Base-by-base conservation (phyloP, 2,888 invertebrate genomes). In the Alloscopus bannaensis region DNA sequence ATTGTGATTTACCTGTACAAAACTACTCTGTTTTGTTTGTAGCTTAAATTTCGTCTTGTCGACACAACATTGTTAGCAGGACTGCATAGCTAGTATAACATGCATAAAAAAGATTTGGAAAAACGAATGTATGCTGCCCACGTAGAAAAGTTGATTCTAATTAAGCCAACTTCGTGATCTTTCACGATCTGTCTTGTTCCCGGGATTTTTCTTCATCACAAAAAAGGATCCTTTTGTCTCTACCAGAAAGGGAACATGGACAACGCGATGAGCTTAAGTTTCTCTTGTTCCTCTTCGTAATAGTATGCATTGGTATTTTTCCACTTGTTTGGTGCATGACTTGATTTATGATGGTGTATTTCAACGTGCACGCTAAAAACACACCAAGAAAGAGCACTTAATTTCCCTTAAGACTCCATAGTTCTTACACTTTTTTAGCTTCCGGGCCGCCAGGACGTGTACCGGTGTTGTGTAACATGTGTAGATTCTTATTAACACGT, bases 151-250 rank as follows among this genome's bases (percentile, higher is more conserved):
- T 75, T 75, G 65, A 75, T 75, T 75, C 75, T 75, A 75, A 75
- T 75, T 75, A 75, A 75, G 75, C 66, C 75, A 75, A 66, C 66
- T 75, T 75, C 75, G 75, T 75, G 75, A 75, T 75, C 75, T 66
- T 66, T 75, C 75, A 66, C 59, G 66, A 59, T 66, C 75, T 75
- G 75, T 75, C 75, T 75, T 75, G 73, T 65, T 75, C 47, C 47
- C 75, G 47, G 42, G 64, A 64, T 64, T 65, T 73, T 65, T 69
- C n/a, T 73, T 59, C 31, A 8, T 26, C 59, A 18, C 36, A 28
- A 20, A 52, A 52, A 52, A 36, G 60, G 70, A 70, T 70, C 70
- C 59, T 60, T 70, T 70, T 55, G n/a, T n/a, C n/a, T n/a, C n/a
- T n/a, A n/a, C 28, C 59, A 50, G 16, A 11, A 20, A 11, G 11